Conservation (phyloP, 30 jellyfish, hydroid and myxozoan genomes). For the Pelagia noctiluca region DNA sequence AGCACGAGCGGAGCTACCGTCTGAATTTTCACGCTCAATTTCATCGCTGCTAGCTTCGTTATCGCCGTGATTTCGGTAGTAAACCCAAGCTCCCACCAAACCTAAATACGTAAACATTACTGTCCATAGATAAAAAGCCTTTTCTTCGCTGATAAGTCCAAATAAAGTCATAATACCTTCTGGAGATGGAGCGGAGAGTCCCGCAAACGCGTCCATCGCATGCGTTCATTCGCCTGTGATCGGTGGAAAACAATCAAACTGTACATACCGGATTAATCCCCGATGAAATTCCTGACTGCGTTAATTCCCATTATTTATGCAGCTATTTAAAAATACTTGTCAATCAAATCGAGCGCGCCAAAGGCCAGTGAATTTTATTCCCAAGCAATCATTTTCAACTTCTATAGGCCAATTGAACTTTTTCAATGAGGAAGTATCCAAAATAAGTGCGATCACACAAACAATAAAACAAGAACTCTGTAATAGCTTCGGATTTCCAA, state of each 20-base stretch:
- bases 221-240: not conserved
- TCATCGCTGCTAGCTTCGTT: constrained; percentile 22
- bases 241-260: not conserved
- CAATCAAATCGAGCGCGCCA: constrained; percentile 1
- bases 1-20: not conserved
- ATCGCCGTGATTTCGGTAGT: constrained; percentile 47
- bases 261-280: not conserved
- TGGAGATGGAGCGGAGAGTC: not conserved
- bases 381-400: no score
- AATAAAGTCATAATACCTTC: constrained; percentile 16
- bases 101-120: constrained; percentile 65
- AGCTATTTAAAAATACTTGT: not conserved
- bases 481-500: no score
- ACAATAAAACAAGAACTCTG: no score
- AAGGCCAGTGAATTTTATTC: no score
- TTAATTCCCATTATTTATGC: not conserved
- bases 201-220: not conserved
- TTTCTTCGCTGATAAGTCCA: constrained; percentile 29
- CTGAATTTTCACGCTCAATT: not conserved
- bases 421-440: no score
- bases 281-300: not conserved
- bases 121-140: constrained; percentile 51
- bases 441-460: no score
- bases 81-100: constrained; percentile 66
- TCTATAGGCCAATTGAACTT: no score